Conservation (phyloP, 2,113 vertebrate genomes). For the Arizona elegans region DNA sequence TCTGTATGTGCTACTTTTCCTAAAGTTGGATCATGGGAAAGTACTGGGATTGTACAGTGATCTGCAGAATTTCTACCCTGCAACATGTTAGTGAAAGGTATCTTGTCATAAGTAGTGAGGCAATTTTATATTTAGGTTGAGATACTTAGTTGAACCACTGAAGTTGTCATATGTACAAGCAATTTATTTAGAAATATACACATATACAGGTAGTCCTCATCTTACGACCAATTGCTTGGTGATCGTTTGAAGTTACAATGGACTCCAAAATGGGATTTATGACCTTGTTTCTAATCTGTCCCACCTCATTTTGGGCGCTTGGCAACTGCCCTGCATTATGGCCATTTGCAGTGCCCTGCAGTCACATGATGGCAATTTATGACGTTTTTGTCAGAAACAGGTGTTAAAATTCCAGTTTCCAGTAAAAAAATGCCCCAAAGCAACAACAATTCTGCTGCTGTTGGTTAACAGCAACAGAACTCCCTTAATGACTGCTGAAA, state of each 20-base stretch:
- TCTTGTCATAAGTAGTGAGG: neutral
- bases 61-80: neutral
- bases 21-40: neutral
- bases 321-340: neutral
- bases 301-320: neutral
- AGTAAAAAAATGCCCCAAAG: neutral
- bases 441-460: neutral
- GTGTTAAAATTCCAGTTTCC: neutral
- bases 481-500: neutral
- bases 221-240: neutral
- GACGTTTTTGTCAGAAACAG: neutral
- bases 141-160: neutral
- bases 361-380: neutral
- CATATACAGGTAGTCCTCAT: neutral
- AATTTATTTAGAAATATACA: neutral
- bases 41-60: neutral
- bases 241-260: neutral
- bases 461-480: neutral
- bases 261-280: neutral
- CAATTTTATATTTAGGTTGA: neutral
- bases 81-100: neutral
- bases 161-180: neutral
- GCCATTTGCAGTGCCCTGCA: neutral
- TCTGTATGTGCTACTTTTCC: neutral
- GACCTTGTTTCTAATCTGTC: neutral